Percentiles rank a stretch among this genome's conserved stretches.
Conservation (phyloP, 2,797 vertebrate species). For the Austrolebias charrua region DNA sequence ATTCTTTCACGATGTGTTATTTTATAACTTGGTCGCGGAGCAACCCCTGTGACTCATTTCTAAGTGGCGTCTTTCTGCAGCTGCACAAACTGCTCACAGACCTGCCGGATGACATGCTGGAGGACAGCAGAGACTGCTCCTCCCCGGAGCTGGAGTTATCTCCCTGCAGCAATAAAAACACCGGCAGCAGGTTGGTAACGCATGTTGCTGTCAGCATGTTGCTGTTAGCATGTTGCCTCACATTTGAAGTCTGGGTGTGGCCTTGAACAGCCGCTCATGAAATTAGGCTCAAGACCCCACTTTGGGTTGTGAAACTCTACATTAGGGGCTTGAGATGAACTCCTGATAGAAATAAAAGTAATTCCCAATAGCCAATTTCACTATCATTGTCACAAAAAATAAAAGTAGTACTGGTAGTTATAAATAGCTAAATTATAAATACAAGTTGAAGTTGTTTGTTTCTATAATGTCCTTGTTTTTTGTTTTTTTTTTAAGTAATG, state of each 20-base stretch:
- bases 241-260: neutral
- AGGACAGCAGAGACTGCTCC: conserved; percentile 89
- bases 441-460: too few relatives aligned
- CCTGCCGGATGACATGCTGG: conserved; percentile 96
- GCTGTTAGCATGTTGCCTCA: neutral
- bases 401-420: too few relatives aligned
- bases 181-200: conserved; percentile 78
- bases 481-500: too few relatives aligned
- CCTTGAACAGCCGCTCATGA: neutral
- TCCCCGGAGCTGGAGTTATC: conserved; percentile 81
- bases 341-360: too few relatives aligned
- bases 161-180: conserved; percentile 77
- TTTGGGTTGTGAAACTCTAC: too few relatives aligned
- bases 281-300: too few relatives aligned
- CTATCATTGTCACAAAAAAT: too few relatives aligned
- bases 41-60: conserved; percentile 65
- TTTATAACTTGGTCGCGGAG: conserved; percentile 54
- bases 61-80: conserved; percentile 73
- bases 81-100: conserved; percentile 92
- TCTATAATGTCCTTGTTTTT: too few relatives aligned
- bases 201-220: conserved; percentile 3
- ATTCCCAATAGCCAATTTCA: too few relatives aligned
- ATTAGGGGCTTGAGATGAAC: too few relatives aligned
- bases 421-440: too few relatives aligned
- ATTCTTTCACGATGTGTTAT: conserved; percentile 19